Percentiles rank a stretch among this genome's conserved stretches.
phyloP scores from a whole-genome alignment of 2,888 invertebrate genomes.

The Scaptodrosophila latifasciaeformis region DNA sequence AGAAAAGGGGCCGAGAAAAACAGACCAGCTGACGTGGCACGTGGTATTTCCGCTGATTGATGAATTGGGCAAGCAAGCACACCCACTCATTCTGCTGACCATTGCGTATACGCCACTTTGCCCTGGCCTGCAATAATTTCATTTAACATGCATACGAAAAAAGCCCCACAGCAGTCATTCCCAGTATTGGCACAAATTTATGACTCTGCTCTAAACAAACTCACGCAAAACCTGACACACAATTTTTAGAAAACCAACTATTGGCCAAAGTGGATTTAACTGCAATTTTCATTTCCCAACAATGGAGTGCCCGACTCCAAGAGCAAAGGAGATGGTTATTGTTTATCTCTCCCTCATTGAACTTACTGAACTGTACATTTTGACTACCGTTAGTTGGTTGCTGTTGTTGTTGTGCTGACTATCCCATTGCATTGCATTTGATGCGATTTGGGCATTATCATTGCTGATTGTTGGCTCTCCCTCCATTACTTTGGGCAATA shows the following conservation, averaged over 20 bases:
- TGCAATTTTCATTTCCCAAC: conserved; percentile 16
- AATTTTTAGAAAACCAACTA: not conserved
- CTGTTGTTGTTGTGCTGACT: too few relatives aligned
- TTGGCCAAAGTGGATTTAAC: conserved; percentile 25
- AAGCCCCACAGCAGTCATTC: conserved; percentile 15
- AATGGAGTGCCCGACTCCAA: conserved; percentile 1
- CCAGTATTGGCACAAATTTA: conserved; percentile 42
- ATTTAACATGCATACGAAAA: conserved; percentile 57
- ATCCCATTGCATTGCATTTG: conserved; percentile 27
- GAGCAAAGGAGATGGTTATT: not conserved
- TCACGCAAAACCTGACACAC: conserved; percentile 11
- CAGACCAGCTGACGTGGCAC: conserved; percentile 19
- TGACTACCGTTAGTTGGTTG: conserved; percentile 38
- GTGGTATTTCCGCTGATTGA: conserved; percentile 43
- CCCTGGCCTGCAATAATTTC: conserved; percentile 55
- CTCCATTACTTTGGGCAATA: too few relatives aligned
- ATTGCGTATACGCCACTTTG: conserved; percentile 53
- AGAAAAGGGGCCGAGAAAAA: conserved; percentile 18
- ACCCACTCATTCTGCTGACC: not conserved
- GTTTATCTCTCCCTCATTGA: not conserved
- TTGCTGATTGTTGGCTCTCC: conserved; percentile 50
- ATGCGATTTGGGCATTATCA: conserved; percentile 47
- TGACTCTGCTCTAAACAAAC: conserved; percentile 55
- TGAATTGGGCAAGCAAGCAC: conserved; percentile 36
- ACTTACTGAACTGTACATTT: conserved; percentile 3